Conservation (phyloP, 2,797 vertebrate genomes). For the Malacoraja senta region DNA sequence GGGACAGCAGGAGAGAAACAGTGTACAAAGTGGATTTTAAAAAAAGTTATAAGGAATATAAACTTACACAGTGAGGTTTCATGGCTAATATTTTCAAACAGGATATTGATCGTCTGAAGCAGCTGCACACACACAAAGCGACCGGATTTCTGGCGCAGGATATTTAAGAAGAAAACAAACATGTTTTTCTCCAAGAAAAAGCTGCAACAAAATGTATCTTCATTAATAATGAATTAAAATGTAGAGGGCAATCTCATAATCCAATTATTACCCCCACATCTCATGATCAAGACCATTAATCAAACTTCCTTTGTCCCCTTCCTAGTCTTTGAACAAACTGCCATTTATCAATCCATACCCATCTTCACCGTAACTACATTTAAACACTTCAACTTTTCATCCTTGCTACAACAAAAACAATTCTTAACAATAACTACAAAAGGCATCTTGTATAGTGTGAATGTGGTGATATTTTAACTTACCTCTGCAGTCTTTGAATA, state of each 20-base stretch:
- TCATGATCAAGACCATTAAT: not conserved
- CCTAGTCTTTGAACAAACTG: not conserved
- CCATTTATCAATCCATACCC: not conserved
- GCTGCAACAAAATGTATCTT: conserved; percentile 52
- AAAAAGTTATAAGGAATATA: not conserved
- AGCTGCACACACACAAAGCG: conserved; percentile 97
- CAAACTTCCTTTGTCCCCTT: not conserved
- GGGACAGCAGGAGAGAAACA: not conserved
- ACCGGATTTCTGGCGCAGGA: conserved; percentile 91
- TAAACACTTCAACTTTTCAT: not conserved
- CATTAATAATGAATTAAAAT: conserved; percentile 4
- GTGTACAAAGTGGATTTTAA: not conserved
- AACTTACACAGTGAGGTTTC: conserved; percentile 94
- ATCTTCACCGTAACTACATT: not conserved
- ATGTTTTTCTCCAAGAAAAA: conserved; percentile 99
- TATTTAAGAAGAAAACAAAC: conserved; percentile 98
- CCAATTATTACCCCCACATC: not conserved
- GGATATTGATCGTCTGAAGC: conserved; percentile 93
- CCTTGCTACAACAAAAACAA: not conserved
- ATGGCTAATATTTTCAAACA: conserved; percentile 97
- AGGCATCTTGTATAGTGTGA: not conserved
- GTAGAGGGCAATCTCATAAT: not conserved
- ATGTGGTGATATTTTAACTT: not conserved
- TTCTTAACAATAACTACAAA: not conserved
- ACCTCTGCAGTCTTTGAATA: not conserved